These are phyloP conservation scores for Anas acuta DNA, from an alignment of 2,797 vertebrate genomes.

Conservation along the genomic window DNA sequence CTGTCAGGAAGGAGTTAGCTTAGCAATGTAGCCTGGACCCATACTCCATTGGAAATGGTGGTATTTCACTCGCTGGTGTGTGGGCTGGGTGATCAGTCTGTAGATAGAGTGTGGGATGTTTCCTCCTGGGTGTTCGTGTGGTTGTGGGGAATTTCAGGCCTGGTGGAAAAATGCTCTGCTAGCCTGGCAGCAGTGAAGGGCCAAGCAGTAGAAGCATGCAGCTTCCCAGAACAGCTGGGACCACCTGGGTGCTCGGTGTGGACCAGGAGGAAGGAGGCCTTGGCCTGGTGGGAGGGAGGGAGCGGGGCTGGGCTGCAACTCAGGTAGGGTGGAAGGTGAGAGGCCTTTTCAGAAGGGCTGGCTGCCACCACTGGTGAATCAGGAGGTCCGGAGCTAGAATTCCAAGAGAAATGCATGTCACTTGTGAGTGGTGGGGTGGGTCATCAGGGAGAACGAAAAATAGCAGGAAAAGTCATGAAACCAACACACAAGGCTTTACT, in stretches of 20 bases:
- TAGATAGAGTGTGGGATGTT: too few species aligned
- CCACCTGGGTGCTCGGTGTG: neutral
- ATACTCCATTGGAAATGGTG: neutral
- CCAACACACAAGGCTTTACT: neutral
- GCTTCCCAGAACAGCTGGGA: too few species aligned
- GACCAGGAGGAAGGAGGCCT: neutral
- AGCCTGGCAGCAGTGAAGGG: too few species aligned
- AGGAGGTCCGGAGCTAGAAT: neutral
- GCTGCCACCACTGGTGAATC: neutral
- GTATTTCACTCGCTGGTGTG: neutral
- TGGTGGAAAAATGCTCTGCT: neutral
- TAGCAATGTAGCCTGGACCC: neutral
- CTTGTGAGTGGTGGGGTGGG: neutral
- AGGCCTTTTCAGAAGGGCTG: neutral
- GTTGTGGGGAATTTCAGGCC: neutral
- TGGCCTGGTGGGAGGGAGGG: neutral
- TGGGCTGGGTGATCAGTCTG: neutral
- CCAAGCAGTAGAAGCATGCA: too few species aligned
- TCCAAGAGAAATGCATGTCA: neutral
- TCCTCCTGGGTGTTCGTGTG: neutral
- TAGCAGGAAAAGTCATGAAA: neutral
- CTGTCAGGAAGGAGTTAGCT: neutral
- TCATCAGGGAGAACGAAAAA: neutral
- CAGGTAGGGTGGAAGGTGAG: neutral
- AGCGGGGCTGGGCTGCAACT: neutral